Evolutionary conservation across 2,113 vertebrate species (phyloP), one percentile per base, ranked within the genome.

Genomic region (Oxyura jamaicensis): DNA sequence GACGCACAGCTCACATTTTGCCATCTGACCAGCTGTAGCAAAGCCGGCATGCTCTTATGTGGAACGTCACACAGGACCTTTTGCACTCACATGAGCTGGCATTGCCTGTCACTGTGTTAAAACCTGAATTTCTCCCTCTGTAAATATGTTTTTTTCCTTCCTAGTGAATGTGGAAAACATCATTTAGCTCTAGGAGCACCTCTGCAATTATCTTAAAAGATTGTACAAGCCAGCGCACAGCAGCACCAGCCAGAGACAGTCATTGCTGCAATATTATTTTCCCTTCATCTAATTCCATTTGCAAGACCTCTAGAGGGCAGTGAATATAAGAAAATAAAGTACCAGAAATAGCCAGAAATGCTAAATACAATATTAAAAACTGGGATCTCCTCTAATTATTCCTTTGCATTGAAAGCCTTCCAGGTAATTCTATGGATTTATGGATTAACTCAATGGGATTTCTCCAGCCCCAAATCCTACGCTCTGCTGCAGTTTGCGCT

Each of bases 221-320:
- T 0, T 3, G 13, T 7, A 60, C 25, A 36, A 25, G 10, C 16
- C 65, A 74, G 31, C 4, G 23, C 42, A 21, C 1, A 71, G 65
- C 21, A 6, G 55, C 28, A 75, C 20, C 65, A 55, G 78, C 12
- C 73, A 76, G 41, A 68, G 13, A 42, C 25, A 66, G 15, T 19
- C 62, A 7, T 8, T 66, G 85, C 29, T 46, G 36, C 67, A 84
- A 25, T 22, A 29, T 44, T 10, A 3, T 41, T 79, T 74, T 93
- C 66, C 63, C 22, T 53, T 22, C 31, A 22, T 11, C 75, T 81
- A 33, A 76, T 85, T 91, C 87, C 20, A 88, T 62, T 44, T n/a
- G 29, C 4, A 20, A 74, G 86, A 87, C 95, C 97, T 97, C 93
- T 97, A 97, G 97, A 96, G 96, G 97, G 97, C 97, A 97, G 88